Evolutionary conservation across 2,888 invertebrate genomes (phyloP), one percentile per base, ranked within the genome.

Genomic region (Patella pellucida): DNA sequence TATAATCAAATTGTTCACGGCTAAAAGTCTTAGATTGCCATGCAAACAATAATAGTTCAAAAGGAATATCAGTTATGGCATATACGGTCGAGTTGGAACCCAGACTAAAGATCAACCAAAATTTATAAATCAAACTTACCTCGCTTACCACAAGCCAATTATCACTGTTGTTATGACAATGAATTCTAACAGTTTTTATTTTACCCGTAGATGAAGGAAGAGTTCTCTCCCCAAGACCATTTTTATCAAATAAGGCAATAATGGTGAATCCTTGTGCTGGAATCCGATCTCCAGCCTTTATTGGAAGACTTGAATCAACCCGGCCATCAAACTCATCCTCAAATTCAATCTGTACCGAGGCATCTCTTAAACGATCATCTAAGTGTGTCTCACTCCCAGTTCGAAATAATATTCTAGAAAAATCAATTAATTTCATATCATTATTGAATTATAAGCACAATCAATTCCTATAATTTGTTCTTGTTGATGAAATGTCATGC

Each of bases 71-170:
- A 41, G 9, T 41, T 41, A 41, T 41, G 9, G 9, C 41, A 41
- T 41, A 41, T 41, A 41, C 41, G 9, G 41, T 9, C 1, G 41
- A 41, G 41, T 9, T 41, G 9, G 41, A 9, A 41, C 41, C 41
- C 41, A 1, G 41, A 9, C 7, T 41, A 0, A 41, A 41, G 9
- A 41, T 41, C 41, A 41, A 41, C 7, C 41, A 41, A 41, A 41
- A 41, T 4, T n/a, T 41, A 41, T 16, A n/a, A 54, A 15, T 16
- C 1, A 15, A 54, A 16, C 92, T 93, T 90, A 96, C 96, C 94
- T 98, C 97, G 88, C 96, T 97, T 69, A 98, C 92, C 83, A 97
- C 94, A 11, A 95, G 96, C 97, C 97, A 97, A 90, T 95, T 95
- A 81, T 94, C 94, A 90, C 95, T 96, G 86, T 95, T 94, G 78